Evolutionary conservation across 1,140 invertebrate species (phyloP).

Genomic region (Drosophila funebris): DNA sequence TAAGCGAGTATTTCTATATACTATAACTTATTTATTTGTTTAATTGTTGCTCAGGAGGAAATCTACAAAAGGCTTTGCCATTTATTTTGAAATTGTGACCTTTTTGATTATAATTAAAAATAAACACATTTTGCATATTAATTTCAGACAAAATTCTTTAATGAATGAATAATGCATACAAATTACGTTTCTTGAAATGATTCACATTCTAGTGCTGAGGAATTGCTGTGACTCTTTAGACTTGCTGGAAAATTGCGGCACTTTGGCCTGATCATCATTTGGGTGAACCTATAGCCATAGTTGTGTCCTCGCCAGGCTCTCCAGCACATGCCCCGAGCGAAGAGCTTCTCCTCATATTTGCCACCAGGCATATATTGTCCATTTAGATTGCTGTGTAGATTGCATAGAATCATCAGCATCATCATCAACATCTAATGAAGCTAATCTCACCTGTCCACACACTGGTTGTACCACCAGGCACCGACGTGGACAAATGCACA

Average conservation of each 20-base stretch:
- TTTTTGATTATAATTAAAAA: not conserved
- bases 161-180: constrained; percentile 25
- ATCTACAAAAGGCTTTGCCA: not conserved
- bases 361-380: constrained; percentile 61
- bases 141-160: not conserved
- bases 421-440: no score
- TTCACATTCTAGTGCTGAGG: constrained; percentile 2
- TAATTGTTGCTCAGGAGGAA: not conserved
- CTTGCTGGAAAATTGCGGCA: constrained; percentile 41
- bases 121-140: constrained; percentile 6
- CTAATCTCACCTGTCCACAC: constrained; percentile 61
- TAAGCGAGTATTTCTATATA: not conserved
- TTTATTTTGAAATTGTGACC: not conserved
- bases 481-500: constrained; percentile 87
- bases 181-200: constrained; percentile 24
- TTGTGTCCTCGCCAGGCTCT: constrained; percentile 69
- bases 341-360: constrained; percentile 59
- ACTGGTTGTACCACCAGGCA: constrained; percentile 88
- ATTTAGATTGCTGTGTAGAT: constrained; percentile 51
- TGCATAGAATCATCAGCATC: not conserved
- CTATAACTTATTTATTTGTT: constrained; percentile 10
- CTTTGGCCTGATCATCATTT: constrained; percentile 71
- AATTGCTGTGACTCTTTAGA: not conserved
- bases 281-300: constrained; percentile 57
- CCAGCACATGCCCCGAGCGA: constrained; percentile 71